A percentile compares a stretch with the other conserved stretches of the same genome.
These are phyloP conservation scores for Furnarius figulus DNA, from an alignment of 2,113 vertebrate genomes.

Conservation along the genomic window DNA sequence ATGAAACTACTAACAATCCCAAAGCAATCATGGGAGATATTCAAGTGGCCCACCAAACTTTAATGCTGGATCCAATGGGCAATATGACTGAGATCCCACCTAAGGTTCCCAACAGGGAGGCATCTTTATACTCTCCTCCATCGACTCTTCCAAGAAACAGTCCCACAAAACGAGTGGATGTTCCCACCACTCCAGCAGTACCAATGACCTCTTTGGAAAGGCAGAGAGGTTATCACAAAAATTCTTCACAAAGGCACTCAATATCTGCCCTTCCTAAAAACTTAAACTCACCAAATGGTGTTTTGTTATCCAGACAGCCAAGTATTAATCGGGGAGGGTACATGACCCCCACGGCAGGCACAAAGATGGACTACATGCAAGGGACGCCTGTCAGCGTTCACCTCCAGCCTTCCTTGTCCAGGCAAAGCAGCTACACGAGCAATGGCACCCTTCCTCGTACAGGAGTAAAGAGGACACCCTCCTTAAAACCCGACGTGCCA, in stretches of 20 bases:
- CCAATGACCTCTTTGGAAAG: conserved; percentile 94
- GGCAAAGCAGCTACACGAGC: conserved; percentile 94
- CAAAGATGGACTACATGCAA: conserved; percentile 93
- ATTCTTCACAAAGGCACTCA: conserved; percentile 93
- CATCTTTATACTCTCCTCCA: conserved; percentile 93
- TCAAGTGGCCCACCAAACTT: conserved; percentile 86
- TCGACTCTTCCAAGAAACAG: conserved; percentile 95
- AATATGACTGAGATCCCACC: conserved; percentile 92
- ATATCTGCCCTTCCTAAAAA: conserved; percentile 93
- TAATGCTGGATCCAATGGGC: conserved; percentile 92
- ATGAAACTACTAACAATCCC: conserved; percentile 85
- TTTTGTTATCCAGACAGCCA: conserved; percentile 92
- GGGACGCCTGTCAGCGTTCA: conserved; percentile 86
- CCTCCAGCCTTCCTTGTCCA: conserved; percentile 87
- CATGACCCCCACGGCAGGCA: conserved; percentile 85
- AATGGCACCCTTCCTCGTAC: conserved; percentile 94
- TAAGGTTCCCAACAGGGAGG: conserved; percentile 93
- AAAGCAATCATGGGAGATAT: conserved; percentile 91
- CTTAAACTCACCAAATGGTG: conserved; percentile 89
- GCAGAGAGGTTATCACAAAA: conserved; percentile 91
- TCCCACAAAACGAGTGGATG: conserved; percentile 95
- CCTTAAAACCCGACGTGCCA: conserved; percentile 96
- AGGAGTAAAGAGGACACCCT: conserved; percentile 93
- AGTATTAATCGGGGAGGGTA: conserved; percentile 93
- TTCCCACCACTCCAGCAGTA: conserved; percentile 88